Evolutionary conservation across 2,888 invertebrate genomes (phyloP), one percentile per base, ranked within the genome.

Genomic region (Calephelis perditalis): DNA sequence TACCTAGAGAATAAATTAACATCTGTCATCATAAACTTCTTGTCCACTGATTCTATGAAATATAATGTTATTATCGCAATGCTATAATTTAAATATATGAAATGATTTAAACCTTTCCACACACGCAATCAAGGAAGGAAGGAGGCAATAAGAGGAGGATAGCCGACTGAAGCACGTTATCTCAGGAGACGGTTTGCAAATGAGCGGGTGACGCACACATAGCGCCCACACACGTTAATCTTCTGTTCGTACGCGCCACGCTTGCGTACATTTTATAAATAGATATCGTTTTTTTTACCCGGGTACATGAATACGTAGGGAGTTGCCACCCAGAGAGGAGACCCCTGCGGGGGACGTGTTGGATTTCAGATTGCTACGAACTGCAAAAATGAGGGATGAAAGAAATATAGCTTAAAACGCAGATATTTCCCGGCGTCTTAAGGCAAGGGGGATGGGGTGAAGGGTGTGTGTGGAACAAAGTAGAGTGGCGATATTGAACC

Each of bases 331-430:
- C 75, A 70, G 69, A 77, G 75, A 79, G 82, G 78, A 80, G 80
- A 75, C 81, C 86, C 84, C 86, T 78, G 84, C 84, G 86, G 88
- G 89, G 86, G 91, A 87, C 89, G 91, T 89, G 88, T 88, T 88
- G 90, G 91, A 87, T 89, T 90, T 88, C 90, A 91, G 91, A 91
- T 91, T 91, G 91, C 91, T 91, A 89, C 91, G 89, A 90, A 91
- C 91, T 91, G 91, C 91, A 91, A 91, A 91, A 91, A 91, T 91
- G 91, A 91, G 91, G 91, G 91, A 91, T 91, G 91, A 91, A 91
- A 91, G 91, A 91, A 91, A 91, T 91, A 91, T 91, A 91, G 91
- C 91, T 91, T 91, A 91, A 91, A 91, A 91, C 91, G 91, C 90
- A 91, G 91, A 91, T 91, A 90, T 89, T 90, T 89, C 87, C 86